Base-by-base conservation (phyloP, 1,140 invertebrate species). In the Maconellicoccus hirsutus region DNA sequence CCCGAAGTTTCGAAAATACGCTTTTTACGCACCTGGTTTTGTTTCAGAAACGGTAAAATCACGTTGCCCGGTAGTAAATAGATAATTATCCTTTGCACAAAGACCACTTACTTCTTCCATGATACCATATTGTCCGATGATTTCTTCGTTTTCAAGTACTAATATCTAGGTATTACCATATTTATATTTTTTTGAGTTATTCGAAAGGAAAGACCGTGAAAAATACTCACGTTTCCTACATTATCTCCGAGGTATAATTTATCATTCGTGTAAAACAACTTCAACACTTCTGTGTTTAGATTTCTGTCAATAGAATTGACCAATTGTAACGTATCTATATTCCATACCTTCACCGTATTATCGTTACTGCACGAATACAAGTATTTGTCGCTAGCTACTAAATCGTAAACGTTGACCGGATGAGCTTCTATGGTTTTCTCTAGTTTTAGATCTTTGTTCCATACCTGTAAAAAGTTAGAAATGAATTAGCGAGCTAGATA, bases 291-390 rank as follows among this genome's bases (percentile, higher is more conserved):
- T 12, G 75, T 72, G 23, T 78, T 72, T 14, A 73, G 72, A 14
- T 77, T 71, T 27, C 77, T 63, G 7, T 77, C 42, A 0, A 80
- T 42, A 0, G 74, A 76, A 22, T 73, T 73, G 72, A 78, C 79
- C 4, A 75, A 79, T 71, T 66, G 14, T 3, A 4, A 12, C 22
- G 61, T 25, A 26, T 12, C 25, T 4, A 66, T 10, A 26, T 76
- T 75, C 79, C 80, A 82, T 0, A 77, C 73, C 73, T 81, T 80
- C 1, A 82, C 75, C 14, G 79, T 79, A 7, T 80, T 80, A 74
- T 83, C 81, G 73, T 80, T 83, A 0, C 81, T 82, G 73, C 78
- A 81, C 3, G 80, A 79, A 72, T 82, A 82, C 0, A 82, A 66
- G 59, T 75, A 78, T 38, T 80, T 75, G 7, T 78, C 77, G 23